Percentiles rank a stretch among this genome's conserved stretches.
Evolutionary conservation across 2,113 vertebrate genomes (phyloP).

Genomic region (Menidia beryllina): DNA sequence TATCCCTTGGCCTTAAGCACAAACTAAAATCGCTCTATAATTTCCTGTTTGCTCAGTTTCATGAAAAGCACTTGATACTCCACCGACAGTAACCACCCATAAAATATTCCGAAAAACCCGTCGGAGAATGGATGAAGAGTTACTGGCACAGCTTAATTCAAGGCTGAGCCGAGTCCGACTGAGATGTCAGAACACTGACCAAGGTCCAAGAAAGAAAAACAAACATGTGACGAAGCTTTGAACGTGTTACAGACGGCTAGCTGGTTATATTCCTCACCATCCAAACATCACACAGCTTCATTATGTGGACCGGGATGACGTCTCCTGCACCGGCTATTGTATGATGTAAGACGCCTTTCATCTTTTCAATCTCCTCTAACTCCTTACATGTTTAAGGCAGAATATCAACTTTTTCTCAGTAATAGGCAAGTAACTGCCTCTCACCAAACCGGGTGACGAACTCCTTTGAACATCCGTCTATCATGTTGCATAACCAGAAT

Average conservation of each 20-base stretch:
- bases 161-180: slow-evolving; percentile 3
- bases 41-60: slow-evolving; percentile 52
- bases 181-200: slow-evolving; percentile 37
- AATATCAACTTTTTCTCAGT: background rate
- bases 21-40: slow-evolving; percentile 30
- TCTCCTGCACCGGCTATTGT: background rate
- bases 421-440: background rate
- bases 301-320: background rate
- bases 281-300: slow-evolving; percentile 19
- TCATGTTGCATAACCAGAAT: background rate
- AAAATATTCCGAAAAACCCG: slow-evolving; percentile 11
- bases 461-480: background rate
- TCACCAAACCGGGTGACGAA: background rate
- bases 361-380: background rate
- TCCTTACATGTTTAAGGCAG: background rate
- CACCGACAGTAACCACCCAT: slow-evolving; percentile 23
- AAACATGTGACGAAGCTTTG: slow-evolving; percentile 33
- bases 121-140: slow-evolving; percentile 24
- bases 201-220: slow-evolving; percentile 52
- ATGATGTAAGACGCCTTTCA: background rate
- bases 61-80: slow-evolving; percentile 19
- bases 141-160: slow-evolving; percentile 23
- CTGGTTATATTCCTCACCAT: background rate
- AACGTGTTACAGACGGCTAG: slow-evolving; percentile 26
- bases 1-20: slow-evolving; percentile 47